A percentile compares a stretch with the other conserved stretches of the same genome.
These are phyloP conservation scores for Thamnophis sirtalis DNA, from an alignment of 2,113 vertebrate genomes.

Conservation along the genomic window DNA sequence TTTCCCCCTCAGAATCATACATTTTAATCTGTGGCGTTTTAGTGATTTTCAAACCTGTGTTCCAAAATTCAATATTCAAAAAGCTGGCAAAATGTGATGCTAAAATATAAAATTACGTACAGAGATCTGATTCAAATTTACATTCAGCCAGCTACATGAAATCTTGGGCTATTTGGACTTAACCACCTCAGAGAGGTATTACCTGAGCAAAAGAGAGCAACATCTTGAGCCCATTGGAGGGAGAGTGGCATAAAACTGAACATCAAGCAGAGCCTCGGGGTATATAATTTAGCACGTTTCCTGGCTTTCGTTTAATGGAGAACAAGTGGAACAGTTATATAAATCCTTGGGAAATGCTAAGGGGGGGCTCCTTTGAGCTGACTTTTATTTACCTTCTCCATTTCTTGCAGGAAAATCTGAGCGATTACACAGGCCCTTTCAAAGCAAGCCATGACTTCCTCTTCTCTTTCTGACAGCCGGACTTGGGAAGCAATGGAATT, in stretches of 20 bases:
- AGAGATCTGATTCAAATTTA: not conserved
- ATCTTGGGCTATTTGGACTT: not conserved
- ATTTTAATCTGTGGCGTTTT: not conserved
- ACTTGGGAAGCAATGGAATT: constrained; percentile 82
- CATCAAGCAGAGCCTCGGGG: too few species aligned
- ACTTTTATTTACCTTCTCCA: constrained; percentile 83
- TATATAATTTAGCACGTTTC: not conserved
- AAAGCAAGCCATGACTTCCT: constrained; percentile 88
- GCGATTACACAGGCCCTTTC: constrained; percentile 84
- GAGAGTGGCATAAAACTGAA: not conserved
- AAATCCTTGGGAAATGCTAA: not conserved
- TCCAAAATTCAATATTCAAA: not conserved
- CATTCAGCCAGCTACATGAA: not conserved
- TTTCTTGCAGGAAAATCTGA: constrained; percentile 88
- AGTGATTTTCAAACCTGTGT: not conserved
- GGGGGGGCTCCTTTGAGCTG: not conserved
- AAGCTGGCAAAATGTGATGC: not conserved
- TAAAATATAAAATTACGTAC: not conserved
- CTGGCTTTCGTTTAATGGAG: not conserved
- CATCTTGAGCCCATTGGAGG: not conserved
- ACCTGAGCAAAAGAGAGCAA: not conserved
- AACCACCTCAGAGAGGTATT: not conserved
- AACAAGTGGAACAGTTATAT: not conserved
- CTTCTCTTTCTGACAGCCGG: constrained; percentile 86
- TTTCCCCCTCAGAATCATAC: not conserved